These are phyloP conservation scores for Hydraecia micacea DNA, from an alignment of 2,888 invertebrate genomes.

Conservation along the genomic window DNA sequence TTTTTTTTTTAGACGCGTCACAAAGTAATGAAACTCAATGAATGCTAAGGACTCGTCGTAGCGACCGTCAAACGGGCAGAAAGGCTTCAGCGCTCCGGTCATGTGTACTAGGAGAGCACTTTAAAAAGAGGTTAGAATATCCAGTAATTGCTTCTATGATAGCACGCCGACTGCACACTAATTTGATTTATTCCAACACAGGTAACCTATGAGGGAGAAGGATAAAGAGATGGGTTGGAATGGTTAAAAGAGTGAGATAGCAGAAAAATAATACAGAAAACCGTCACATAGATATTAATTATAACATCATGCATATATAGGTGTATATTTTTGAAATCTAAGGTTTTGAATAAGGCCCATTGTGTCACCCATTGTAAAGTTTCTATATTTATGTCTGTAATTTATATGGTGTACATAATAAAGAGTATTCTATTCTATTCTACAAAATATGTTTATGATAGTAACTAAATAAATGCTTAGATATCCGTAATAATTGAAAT, in stretches of 20 bases:
- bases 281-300: not conserved
- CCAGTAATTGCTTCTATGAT: not conserved
- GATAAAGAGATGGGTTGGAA: not conserved
- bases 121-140: not conserved
- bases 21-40: too few relatives aligned
- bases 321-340: too few relatives aligned
- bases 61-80: not conserved
- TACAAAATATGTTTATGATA: too few relatives aligned
- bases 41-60: not conserved
- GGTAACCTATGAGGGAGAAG: not conserved
- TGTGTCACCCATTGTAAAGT: too few relatives aligned
- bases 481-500: too few relatives aligned
- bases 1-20: too few relatives aligned
- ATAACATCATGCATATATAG: not conserved
- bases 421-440: too few relatives aligned
- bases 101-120: constrained; percentile 13
- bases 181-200: not conserved
- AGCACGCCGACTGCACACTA: not conserved
- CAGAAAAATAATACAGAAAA: not conserved
- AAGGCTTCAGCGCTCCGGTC: constrained; percentile 24
- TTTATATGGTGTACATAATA: too few relatives aligned
- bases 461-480: too few relatives aligned
- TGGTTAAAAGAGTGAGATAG: not conserved
- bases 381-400: too few relatives aligned
- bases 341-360: too few relatives aligned